Percentiles rank a stretch among this genome's conserved stretches.
phyloP scores from a whole-genome alignment of 2,888 invertebrate genomes.

The Hirtodrosophila histrioides region DNA sequence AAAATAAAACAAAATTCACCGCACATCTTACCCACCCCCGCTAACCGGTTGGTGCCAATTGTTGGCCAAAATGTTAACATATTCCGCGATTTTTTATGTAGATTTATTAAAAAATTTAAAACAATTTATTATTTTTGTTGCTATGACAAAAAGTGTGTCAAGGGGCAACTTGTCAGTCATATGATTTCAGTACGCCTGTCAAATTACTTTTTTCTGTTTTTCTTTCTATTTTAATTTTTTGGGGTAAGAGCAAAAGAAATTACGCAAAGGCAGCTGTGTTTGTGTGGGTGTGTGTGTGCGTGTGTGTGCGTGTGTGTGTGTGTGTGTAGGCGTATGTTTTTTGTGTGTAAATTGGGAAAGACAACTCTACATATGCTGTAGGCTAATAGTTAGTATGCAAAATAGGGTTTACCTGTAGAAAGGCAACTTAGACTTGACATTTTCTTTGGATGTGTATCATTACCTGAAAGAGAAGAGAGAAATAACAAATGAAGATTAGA shows the following conservation, averaged over 20 bases:
- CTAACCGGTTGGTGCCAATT: conserved; percentile 34
- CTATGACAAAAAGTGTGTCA: conserved; percentile 78
- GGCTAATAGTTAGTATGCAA: neutral
- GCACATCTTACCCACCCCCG: conserved; percentile 4
- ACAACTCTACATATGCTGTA: neutral
- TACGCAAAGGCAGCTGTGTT: conserved; percentile 57
- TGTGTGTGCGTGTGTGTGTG: neutral
- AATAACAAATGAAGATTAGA: conserved; percentile 31
- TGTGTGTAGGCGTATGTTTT: conserved; percentile 24
- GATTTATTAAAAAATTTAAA: conserved; percentile 39
- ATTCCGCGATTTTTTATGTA: conserved; percentile 7
- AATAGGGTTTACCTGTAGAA: conserved; percentile 47
- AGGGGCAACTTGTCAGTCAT: conserved; percentile 79
- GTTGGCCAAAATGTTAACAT: conserved; percentile 36
- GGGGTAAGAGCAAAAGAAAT: conserved; percentile 62
- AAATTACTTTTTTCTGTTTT: conserved; percentile 46
- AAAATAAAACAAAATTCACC: neutral
- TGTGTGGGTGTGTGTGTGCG: conserved; percentile 16
- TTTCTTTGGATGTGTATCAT: conserved; percentile 33
- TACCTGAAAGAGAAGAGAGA: conserved; percentile 61
- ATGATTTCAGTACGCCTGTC: conserved; percentile 68
- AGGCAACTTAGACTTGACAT: conserved; percentile 29
- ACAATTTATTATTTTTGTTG: conserved; percentile 65
- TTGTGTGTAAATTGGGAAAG: conserved; percentile 23
- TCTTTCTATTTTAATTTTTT: conserved; percentile 20